Base-by-base conservation (phyloP, 2,888 invertebrate genomes). In the Phyto melanocephala region DNA sequence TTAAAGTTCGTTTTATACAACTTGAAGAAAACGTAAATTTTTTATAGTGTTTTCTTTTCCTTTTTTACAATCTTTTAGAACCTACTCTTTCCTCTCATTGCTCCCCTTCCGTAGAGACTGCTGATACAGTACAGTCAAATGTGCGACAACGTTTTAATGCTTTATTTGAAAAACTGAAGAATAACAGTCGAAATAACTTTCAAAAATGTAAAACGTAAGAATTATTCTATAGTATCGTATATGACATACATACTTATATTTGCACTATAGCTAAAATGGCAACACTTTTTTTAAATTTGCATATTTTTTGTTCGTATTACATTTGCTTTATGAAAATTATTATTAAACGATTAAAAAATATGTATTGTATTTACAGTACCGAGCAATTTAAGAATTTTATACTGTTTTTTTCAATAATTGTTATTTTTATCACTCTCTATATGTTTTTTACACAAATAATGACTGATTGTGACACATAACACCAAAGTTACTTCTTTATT, bases 191-290 rank as follows among this genome's bases (percentile, higher is more conserved):
- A 13, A 42, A 67, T 50, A 75, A 74, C 42, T 78, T 63, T 60
- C 56, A 78, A 45, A 74, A 78, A 40, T 81, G 22, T 54, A 82
- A 79, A 71, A 82, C 70, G 81, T 82, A 82, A 82, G 81, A 65
- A 28, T 40, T 10, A 28, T 13, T 37, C 17, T 28, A 45, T 28
- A 13, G 28, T 28, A 28, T 28, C 28, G 6, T 28, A 28, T 28
- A 28, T 28, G 3, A 28, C 28, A 28, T 28, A 28, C 6, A 28
- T 28, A 6, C 3, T 3, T 28, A 28, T 45, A 1, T 15, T 8
- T 33, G 67, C 67, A 72, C 71, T 1, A 2, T 33, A 54, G 10
- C 35, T 28, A n/a, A 60, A 20, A 22, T 35, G 1, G 7, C 68
- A 70, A 60, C 17, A 4, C 20, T 28, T 54, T 11, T 37, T 47